Conservation (phyloP, 2,797 vertebrate species). For the Octomys mimax region DNA sequence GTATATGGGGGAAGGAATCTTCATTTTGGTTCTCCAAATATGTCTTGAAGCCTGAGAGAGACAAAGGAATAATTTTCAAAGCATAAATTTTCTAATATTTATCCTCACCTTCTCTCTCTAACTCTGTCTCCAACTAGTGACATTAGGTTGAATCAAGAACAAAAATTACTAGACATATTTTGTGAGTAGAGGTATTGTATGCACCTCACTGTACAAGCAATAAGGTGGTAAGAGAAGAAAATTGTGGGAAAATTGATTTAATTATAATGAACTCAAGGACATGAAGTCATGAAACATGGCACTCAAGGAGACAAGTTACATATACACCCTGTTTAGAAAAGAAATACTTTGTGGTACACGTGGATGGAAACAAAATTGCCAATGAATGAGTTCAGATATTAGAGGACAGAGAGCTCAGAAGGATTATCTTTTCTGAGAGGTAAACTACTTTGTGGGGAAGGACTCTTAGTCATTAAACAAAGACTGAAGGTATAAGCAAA, state of each 20-base stretch:
- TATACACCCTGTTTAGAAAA: background rate
- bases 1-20: fast-evolving
- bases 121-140: background rate
- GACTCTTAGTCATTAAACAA: background rate
- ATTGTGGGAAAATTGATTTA: background rate
- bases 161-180: background rate
- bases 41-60: background rate
- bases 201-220: background rate
- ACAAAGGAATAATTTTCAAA: background rate
- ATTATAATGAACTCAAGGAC: background rate
- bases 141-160: background rate
- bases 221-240: background rate
- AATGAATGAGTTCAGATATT: background rate
- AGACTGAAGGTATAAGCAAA: background rate
- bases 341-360: too few relatives aligned
- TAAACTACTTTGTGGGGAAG: background rate
- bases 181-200: background rate
- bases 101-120: background rate
- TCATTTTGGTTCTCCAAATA: background rate
- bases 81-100: background rate
- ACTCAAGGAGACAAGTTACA: background rate
- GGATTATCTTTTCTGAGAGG: background rate
- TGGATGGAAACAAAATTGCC: background rate
- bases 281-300: background rate
- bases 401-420: background rate